A percentile compares a stretch with the other conserved stretches of the same genome.
phyloP scores from a whole-genome alignment of 2,797 vertebrate genomes.

The Anniella stebbinsi region DNA sequence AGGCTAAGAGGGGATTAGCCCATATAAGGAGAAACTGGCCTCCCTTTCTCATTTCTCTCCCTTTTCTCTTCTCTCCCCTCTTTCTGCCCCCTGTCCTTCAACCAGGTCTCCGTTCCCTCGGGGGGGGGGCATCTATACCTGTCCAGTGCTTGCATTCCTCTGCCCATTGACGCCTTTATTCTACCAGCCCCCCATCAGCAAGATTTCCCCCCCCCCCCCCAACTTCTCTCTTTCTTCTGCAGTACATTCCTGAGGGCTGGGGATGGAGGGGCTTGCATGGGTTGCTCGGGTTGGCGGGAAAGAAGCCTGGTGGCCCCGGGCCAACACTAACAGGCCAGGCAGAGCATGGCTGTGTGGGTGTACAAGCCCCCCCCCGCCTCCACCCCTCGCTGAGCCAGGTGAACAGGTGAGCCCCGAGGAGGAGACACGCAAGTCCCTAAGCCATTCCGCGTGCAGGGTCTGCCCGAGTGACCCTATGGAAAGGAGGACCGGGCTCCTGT shows the following conservation, averaged over 20 bases:
- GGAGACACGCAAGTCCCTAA: background rate
- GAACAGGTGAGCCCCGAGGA: background rate
- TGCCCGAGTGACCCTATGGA: too few species aligned
- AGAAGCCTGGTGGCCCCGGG: background rate
- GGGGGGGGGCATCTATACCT: too few species aligned
- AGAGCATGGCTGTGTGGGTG: background rate
- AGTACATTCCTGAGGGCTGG: constrained; percentile 49
- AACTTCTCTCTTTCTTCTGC: constrained; percentile 37
- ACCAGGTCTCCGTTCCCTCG: too few species aligned
- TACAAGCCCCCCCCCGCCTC: background rate
- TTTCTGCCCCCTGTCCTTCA: background rate
- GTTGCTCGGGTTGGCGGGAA: background rate
- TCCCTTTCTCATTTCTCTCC: background rate
- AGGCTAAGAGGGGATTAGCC: constrained; percentile 69
- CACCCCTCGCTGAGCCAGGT: background rate
- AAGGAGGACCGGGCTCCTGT: too few species aligned
- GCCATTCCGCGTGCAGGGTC: background rate
- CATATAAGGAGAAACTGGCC: constrained; percentile 78
- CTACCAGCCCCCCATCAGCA: background rate
- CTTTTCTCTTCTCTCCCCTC: background rate
- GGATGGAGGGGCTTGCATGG: background rate
- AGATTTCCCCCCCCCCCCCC: background rate
- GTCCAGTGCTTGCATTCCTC: background rate
- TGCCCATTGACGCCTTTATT: background rate
- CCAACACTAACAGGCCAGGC: background rate